A percentile compares a stretch with the other conserved stretches of the same genome.
These are phyloP conservation scores for Watersipora subatra DNA, from an alignment of 1,140 invertebrate species.

Conservation along the genomic window DNA sequence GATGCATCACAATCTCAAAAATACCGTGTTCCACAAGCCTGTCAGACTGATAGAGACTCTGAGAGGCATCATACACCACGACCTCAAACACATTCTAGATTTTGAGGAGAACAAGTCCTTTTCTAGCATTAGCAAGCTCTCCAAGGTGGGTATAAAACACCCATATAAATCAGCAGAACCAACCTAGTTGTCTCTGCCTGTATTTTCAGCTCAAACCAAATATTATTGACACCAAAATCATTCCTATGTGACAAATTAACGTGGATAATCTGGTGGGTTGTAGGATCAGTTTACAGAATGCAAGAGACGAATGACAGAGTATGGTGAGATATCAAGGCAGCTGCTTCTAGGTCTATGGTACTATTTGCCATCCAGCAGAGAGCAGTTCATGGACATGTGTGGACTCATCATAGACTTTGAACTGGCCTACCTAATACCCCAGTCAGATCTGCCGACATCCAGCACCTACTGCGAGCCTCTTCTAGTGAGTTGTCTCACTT, in stretches of 20 bases:
- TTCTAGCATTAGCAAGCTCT: constrained; percentile 24
- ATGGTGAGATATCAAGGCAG: constrained; percentile 30
- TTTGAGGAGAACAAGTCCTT: constrained; percentile 26
- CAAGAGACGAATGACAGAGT: constrained; percentile 18
- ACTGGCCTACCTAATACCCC: constrained; percentile 28
- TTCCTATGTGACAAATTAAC: no score
- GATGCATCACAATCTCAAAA: constrained; percentile 17
- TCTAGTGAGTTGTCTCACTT: constrained; percentile 17
- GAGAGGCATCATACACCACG: constrained; percentile 25
- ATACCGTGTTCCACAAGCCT: constrained; percentile 30
- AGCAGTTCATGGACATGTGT: constrained; percentile 21
- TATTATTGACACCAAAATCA: no score
- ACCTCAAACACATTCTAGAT: constrained; percentile 23
- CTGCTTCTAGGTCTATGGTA: constrained; percentile 34
- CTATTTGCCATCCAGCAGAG: constrained; percentile 19
- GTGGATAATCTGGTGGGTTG: no score
- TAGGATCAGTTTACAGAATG: constrained; percentile 13
- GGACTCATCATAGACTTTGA: constrained; percentile 26
- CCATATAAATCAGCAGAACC: not conserved
- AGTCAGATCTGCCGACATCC: constrained; percentile 23
- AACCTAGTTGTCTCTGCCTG: not conserved
- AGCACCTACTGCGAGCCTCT: constrained; percentile 19
- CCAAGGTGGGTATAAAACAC: constrained; percentile 8
- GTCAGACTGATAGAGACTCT: constrained; percentile 21
- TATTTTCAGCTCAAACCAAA: no score